These are phyloP conservation scores for Holothuria glaberrima DNA, from an alignment of 35 echinoderm and acorn worm genomes.

Conservation along the genomic window DNA sequence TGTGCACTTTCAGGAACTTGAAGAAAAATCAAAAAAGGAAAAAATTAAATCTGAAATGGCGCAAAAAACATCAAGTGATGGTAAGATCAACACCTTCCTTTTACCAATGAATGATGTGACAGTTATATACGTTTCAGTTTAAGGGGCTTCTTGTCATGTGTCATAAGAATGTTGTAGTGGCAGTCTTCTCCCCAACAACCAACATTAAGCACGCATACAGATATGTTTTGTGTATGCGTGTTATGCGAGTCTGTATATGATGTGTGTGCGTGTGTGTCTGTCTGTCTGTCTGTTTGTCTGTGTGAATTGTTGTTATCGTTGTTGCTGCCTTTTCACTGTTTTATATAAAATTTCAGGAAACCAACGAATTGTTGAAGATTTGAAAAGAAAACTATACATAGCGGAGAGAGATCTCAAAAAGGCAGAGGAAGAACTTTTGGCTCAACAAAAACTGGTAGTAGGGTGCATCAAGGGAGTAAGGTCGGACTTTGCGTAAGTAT, in stretches of 20 bases:
- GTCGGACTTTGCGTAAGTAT: conserved; percentile 86
- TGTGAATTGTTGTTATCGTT: not conserved
- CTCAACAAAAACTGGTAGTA: conserved; percentile 79
- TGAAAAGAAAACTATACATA: conserved; percentile 78
- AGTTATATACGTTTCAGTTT: no score
- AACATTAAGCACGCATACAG: no score
- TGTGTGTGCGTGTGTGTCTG: no score
- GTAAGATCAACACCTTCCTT: conserved; percentile 19
- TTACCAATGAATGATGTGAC: no score
- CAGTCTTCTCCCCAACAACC: no score
- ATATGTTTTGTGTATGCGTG: no score
- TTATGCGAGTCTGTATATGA: no score
- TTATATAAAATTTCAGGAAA: not conserved
- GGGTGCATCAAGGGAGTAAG: conserved; percentile 90
- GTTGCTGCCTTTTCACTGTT: not conserved
- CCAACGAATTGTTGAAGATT: conserved; percentile 50
- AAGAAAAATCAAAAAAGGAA: conserved; percentile 76
- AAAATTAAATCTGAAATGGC: conserved; percentile 66
- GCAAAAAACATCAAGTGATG: conserved; percentile 42
- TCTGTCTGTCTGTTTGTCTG: no score
- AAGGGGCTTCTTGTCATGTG: no score
- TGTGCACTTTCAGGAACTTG: conserved; percentile 55
- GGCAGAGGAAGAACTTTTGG: conserved; percentile 66
- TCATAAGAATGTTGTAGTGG: no score
- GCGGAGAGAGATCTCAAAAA: conserved; percentile 66